Conservation (phyloP, 2,113 vertebrate genomes). For the Xenus cinereus region DNA sequence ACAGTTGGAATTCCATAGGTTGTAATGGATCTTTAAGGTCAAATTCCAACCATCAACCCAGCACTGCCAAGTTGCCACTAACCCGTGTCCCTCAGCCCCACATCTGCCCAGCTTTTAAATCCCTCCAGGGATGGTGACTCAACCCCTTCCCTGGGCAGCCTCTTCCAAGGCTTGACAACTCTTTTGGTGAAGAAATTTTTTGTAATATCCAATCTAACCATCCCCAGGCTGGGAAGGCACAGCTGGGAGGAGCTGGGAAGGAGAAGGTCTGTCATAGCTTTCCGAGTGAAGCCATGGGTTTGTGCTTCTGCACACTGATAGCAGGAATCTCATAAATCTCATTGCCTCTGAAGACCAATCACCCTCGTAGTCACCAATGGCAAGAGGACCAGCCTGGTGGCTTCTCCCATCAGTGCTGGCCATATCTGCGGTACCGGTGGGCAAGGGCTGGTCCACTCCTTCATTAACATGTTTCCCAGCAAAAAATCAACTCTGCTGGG, state of each 20-base stretch:
- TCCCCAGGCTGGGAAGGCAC: neutral
- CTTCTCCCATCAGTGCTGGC: neutral
- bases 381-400: neutral
- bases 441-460: neutral
- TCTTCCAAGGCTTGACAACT: neutral
- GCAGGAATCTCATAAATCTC: neutral
- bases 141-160: neutral
- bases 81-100: neutral
- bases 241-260: neutral
- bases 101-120: neutral
- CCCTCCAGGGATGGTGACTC: neutral
- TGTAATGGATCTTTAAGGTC: neutral
- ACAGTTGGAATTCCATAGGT: neutral
- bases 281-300: neutral
- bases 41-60: neutral
- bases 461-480: accelerated
- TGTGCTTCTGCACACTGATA: accelerated
- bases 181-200: neutral
- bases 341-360: accelerated
- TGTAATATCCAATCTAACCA: neutral
- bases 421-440: accelerated
- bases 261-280: neutral
- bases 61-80: neutral
- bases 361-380: too few relatives aligned
- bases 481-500: neutral